These are phyloP conservation scores for Kryptolebias marmoratus DNA, from an alignment of 2,113 vertebrate genomes.

Conservation along the genomic window DNA sequence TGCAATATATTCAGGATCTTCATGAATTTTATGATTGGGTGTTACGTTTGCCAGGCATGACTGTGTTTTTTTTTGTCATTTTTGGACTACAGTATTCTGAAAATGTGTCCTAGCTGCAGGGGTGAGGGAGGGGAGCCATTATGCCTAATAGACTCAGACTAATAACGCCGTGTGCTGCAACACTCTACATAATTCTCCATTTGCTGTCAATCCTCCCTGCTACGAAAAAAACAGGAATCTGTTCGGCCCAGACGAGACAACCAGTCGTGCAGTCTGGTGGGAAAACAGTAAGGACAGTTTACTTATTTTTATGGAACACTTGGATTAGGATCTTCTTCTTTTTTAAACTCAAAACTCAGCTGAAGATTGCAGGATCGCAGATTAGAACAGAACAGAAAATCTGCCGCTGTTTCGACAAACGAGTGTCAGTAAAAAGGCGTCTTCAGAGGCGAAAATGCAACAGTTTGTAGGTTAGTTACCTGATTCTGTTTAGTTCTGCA, in stretches of 20 bases:
- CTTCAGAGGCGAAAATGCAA: slow-evolving; percentile 2
- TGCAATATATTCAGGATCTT: slow-evolving; percentile 14
- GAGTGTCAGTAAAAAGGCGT: not conserved
- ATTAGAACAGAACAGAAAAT: slow-evolving; percentile 14
- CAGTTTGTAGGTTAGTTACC: not conserved
- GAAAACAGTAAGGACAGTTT: slow-evolving; percentile 8
- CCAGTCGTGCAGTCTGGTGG: slow-evolving; percentile 1
- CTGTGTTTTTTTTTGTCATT: slow-evolving; percentile 15
- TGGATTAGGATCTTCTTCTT: not conserved
- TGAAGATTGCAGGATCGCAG: not conserved
- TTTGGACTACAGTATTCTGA: slow-evolving; percentile 13
- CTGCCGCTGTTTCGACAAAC: not conserved
- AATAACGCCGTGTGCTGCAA: slow-evolving; percentile 39
- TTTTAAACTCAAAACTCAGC: not conserved
- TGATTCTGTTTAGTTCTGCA: not conserved
- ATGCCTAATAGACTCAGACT: slow-evolving; percentile 52
- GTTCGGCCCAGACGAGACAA: slow-evolving; percentile 45
- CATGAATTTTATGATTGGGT: slow-evolving; percentile 6
- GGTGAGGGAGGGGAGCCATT: slow-evolving; percentile 54
- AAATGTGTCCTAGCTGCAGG: slow-evolving; percentile 32
- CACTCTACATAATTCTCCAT: slow-evolving; percentile 48
- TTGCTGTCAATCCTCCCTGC: slow-evolving; percentile 41
- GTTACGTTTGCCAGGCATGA: slow-evolving; percentile 36
- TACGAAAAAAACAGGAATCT: slow-evolving; percentile 23
- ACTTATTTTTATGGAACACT: slow-evolving; percentile 21